Evolutionary conservation across 2,797 vertebrate species (phyloP).

Genomic region (Semotilus atromaculatus): DNA sequence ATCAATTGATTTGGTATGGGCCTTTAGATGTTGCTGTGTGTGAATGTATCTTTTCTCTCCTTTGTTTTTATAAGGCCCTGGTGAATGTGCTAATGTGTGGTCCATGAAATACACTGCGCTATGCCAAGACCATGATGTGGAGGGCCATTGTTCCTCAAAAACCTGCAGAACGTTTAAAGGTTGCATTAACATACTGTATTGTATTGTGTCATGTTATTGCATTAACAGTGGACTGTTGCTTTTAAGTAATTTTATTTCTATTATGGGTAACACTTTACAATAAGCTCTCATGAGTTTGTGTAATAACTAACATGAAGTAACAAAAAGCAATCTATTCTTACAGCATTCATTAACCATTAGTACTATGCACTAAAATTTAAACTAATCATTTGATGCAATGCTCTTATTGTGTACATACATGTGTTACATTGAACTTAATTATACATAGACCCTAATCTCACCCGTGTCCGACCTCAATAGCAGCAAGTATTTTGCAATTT

Average conservation of each 20-base stretch:
- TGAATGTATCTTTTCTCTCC: slow-evolving; percentile 43
- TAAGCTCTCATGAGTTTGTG: not conserved
- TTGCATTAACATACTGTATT: slow-evolving; percentile 17
- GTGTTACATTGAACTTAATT: too few species aligned
- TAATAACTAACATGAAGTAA: not conserved
- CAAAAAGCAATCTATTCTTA: not conserved
- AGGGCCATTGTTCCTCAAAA: not conserved
- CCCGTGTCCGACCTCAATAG: not conserved
- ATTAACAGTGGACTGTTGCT: not conserved
- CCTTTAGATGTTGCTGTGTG: slow-evolving; percentile 50
- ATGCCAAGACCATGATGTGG: slow-evolving; percentile 15
- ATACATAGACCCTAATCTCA: too few species aligned
- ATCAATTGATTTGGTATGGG: slow-evolving; percentile 64
- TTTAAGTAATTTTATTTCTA: not conserved
- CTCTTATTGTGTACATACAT: too few species aligned
- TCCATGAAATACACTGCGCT: not conserved
- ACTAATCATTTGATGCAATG: too few species aligned
- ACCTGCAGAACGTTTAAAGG: slow-evolving; percentile 3
- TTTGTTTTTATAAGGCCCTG: slow-evolving; percentile 50
- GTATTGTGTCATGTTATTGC: not conserved
- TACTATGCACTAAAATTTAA: not conserved
- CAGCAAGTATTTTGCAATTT: not conserved
- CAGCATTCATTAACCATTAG: not conserved
- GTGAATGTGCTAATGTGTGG: slow-evolving; percentile 53
- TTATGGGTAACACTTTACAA: not conserved